Percentiles rank a stretch among this genome's conserved stretches.
Conservation (phyloP, 2,113 vertebrate genomes). For the Hoplias malabaricus region DNA sequence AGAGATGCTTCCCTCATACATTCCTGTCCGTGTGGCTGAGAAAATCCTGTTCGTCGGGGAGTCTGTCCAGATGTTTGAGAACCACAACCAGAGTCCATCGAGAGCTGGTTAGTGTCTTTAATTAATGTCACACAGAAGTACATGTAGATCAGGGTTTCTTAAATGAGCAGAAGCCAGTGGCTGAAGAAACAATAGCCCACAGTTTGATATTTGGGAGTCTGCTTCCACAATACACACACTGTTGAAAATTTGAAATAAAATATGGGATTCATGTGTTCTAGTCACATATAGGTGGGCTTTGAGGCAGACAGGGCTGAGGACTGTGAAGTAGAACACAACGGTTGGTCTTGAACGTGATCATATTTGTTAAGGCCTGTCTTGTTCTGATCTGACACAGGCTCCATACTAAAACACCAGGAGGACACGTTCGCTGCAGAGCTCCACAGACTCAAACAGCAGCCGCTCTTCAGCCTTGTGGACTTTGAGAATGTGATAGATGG, state of each 20-base stretch:
- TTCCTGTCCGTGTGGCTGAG: constrained; percentile 93
- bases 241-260: no score
- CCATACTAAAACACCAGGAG: constrained; percentile 95
- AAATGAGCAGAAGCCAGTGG: no score
- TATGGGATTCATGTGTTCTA: no score
- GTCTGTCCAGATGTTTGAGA: constrained; percentile 99
- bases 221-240: no score
- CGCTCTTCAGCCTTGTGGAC: constrained; percentile 90
- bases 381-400: constrained; percentile 71
- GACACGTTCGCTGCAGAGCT: constrained; percentile 91
- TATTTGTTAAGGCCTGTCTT: background rate
- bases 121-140: no score
- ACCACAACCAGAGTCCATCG: constrained; percentile 90
- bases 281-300: no score
- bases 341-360: background rate
- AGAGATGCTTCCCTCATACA: constrained; percentile 95
- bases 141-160: no score
- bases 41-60: constrained; percentile 98
- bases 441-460: constrained; percentile 92
- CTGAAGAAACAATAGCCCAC: no score
- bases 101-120: constrained; percentile 85
- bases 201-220: no score
- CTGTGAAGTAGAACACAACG: no score
- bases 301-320: no score
- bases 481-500: constrained; percentile 93